Evolutionary conservation across 2,888 invertebrate species (phyloP), one percentile per base, ranked within the genome.

Genomic region (Drosophila phalerata): DNA sequence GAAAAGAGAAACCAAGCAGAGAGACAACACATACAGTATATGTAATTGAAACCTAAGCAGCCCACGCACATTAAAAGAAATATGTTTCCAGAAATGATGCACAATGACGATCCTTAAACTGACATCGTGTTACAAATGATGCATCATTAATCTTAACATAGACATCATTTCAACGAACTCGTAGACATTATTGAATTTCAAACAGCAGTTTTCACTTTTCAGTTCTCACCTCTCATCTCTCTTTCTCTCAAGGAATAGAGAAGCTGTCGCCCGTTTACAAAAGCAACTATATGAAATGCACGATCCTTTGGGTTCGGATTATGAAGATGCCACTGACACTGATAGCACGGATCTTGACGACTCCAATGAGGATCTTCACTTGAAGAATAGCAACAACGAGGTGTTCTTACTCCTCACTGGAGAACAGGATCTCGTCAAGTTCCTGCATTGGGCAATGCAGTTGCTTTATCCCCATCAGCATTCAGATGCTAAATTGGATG

Each of bases 391-490:
- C 28, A 85, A 64, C 71, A 85, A 89, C 61, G 91, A 92, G 55
- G 83, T 91, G 19, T 75, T 88, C 15, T 72, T 92, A 78, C 72
- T 91, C 22, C 79, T 92, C 51, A 91, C 79, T 5, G 92, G 86
- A 40, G 90, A 92, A 70, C 89, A 90, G 75, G 91, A 92, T 68
- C 79, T 92, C 22, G 84, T 83, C 11, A 89, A 88, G 77, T 92
- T 92, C 42, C 78, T 92, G 48, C 77, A 85, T 69, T 92, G 92
- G 92, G 91, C 92, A 77, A 83, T 92, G 83, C 63, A 81, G 37
- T 82, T 82, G 48, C 83, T 92, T 10, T 88, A 91, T 77, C 87
- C 91, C n/a, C 73, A 71, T 49, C 76, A 78, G 48, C 62, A 67
- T 0, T 45, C 57, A 6, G 61, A 65, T 22, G 51, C 49, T 22